These are phyloP conservation scores for Pristionchus exspectatus DNA, from an alignment of 2,888 invertebrate species.

Conservation along the genomic window DNA sequence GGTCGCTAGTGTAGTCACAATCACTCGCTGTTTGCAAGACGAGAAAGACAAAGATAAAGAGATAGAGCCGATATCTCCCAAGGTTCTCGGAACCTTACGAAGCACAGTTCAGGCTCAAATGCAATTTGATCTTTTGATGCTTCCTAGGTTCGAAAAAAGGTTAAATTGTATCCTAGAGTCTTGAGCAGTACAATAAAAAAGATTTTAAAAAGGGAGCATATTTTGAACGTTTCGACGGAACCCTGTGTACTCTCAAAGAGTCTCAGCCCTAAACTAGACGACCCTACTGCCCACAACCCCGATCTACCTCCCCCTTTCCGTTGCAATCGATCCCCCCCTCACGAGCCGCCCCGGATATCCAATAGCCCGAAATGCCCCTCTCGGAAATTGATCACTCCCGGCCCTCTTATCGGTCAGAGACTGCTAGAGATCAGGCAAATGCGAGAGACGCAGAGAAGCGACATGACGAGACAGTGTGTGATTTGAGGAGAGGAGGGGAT, in stretches of 20 bases:
- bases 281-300: background rate
- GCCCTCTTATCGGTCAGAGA: background rate
- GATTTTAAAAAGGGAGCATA: too few relatives aligned
- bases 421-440: background rate
- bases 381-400: background rate
- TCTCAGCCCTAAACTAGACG: background rate
- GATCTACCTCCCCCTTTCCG: background rate
- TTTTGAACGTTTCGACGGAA: too few relatives aligned
- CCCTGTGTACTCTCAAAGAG: too few relatives aligned
- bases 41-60: background rate
- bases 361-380: background rate
- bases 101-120: background rate
- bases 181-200: too few relatives aligned
- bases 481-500: slow-evolving; percentile 28
- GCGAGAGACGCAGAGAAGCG: slow-evolving; percentile 18
- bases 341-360: background rate
- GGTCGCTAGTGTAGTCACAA: background rate
- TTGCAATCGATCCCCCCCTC: slow-evolving; percentile 27
- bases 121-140: background rate
- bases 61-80: background rate
- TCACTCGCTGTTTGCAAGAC: background rate
- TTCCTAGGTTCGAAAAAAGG: too few relatives aligned
- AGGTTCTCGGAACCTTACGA: background rate
- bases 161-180: too few relatives aligned
- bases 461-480: background rate